Evolutionary conservation across 1,140 invertebrate genomes (phyloP).

Genomic region (Sycophaga agraensis): DNA sequence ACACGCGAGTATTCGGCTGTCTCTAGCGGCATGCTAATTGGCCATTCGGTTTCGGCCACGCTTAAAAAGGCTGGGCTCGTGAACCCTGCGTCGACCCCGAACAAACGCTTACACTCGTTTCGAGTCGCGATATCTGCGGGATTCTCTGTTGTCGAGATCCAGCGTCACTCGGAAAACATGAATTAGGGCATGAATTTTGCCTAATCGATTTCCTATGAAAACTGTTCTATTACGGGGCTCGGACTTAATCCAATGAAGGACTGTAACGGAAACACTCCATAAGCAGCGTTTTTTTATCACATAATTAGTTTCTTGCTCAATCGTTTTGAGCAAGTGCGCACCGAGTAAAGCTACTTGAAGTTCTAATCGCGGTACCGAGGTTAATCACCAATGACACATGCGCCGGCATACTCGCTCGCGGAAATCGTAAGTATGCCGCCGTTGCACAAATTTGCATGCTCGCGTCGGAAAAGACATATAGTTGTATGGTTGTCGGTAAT

Average conservation of each 20-base stretch:
- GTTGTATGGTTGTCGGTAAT: too few species aligned
- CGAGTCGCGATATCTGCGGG: slow-evolving; percentile 40
- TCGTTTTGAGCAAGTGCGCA: too few species aligned
- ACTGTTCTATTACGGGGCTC: slow-evolving; percentile 36
- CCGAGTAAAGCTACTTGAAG: too few species aligned
- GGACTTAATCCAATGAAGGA: slow-evolving; percentile 39
- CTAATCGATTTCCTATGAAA: slow-evolving; percentile 37
- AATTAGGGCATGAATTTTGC: slow-evolving; percentile 38
- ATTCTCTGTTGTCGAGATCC: slow-evolving; percentile 39
- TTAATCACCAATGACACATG: too few species aligned
- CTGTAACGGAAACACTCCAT: slow-evolving; percentile 24
- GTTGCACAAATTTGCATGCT: too few species aligned
- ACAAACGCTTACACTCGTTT: background rate
- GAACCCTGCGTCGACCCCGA: slow-evolving; percentile 11
- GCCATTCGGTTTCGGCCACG: slow-evolving; percentile 20
- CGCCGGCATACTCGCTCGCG: too few species aligned
- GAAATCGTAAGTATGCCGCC: too few species aligned
- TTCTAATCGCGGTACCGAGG: too few species aligned
- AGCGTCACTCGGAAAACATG: slow-evolving; percentile 37
- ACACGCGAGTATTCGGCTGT: background rate
- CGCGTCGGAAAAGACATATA: too few species aligned
- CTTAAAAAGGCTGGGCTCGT: slow-evolving; percentile 24
- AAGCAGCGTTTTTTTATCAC: background rate
- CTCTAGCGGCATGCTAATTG: background rate
- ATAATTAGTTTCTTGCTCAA: too few species aligned